A percentile compares a stretch with the other conserved stretches of the same genome.
phyloP scores from a whole-genome alignment of 1,140 invertebrate genomes.

The Eriosoma lanigerum region DNA sequence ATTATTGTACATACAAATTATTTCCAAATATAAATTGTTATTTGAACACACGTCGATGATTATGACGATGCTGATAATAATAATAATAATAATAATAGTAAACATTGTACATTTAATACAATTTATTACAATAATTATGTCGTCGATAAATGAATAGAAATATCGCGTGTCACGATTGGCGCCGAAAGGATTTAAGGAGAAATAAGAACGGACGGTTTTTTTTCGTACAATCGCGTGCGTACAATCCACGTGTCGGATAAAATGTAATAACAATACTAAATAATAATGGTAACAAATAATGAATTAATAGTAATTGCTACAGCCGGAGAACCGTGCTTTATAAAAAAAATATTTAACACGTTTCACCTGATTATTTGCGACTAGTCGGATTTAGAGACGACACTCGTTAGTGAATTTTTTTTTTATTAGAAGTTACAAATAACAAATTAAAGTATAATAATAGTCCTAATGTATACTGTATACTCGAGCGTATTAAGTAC shows the following conservation, averaged over 20 bases:
- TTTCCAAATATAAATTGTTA: too few relatives aligned
- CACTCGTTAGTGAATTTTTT: not conserved
- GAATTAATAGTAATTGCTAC: not conserved
- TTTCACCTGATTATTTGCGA: constrained; percentile 4
- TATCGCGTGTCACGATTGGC: constrained; percentile 9
- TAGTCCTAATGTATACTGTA: not conserved
- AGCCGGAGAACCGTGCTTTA: not conserved
- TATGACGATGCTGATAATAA: not conserved
- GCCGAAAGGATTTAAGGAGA: constrained; percentile 20
- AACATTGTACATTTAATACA: not conserved
- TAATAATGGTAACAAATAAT: too few relatives aligned
- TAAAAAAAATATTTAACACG: constrained; percentile 38
- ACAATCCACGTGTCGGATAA: constrained; percentile 13
- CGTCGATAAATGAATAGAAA: constrained; percentile 12
- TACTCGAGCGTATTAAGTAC: too few relatives aligned
- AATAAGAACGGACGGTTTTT: not conserved
- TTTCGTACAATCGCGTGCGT: not conserved
- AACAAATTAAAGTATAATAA: not conserved
- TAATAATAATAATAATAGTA: constrained; percentile 15
- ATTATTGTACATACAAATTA: too few relatives aligned
- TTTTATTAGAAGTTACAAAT: not conserved
- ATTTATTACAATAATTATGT: constrained; percentile 34
- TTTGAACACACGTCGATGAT: too few relatives aligned
- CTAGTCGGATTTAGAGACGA: not conserved
- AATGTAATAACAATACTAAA: not conserved